Evolutionary conservation across 2,797 vertebrate genomes (phyloP).

Genomic region (Sebastes oblongus): DNA sequence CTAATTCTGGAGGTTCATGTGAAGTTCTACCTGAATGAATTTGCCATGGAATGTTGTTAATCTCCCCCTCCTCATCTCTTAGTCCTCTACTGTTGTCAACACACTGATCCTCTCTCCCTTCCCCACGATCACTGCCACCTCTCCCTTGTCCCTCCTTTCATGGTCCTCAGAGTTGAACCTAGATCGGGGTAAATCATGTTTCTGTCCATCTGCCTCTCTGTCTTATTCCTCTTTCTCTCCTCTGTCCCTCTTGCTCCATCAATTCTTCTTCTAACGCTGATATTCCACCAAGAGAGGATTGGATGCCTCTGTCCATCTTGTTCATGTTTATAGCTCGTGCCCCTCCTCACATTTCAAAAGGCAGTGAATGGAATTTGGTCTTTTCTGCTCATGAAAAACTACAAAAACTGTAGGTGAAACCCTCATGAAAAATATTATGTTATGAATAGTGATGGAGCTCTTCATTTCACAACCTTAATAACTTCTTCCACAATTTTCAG

Average conservation of each 20-base stretch:
- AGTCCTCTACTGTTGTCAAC: constrained; percentile 79
- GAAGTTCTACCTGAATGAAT: constrained; percentile 55
- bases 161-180: constrained; percentile 92
- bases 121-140: constrained; percentile 83
- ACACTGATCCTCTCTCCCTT: constrained; percentile 81
- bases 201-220: constrained; percentile 71
- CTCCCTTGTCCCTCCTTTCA: constrained; percentile 80
- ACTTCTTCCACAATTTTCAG: not conserved
- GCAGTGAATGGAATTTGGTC: constrained; percentile 55
- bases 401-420: constrained; percentile 11
- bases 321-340: constrained; percentile 26
- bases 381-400: constrained; percentile 14
- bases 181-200: constrained; percentile 93
- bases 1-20: constrained; percentile 65
- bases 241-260: constrained; percentile 60
- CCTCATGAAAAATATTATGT: not conserved
- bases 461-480: not conserved
- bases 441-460: constrained; percentile 3
- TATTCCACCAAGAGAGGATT: constrained; percentile 54
- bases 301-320: constrained; percentile 57
- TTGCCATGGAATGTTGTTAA: constrained; percentile 76
- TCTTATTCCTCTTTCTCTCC: constrained; percentile 47
- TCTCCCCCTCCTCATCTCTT: constrained; percentile 79
- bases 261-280: constrained; percentile 55
- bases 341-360: constrained; percentile 36